Base-by-base conservation (phyloP, 2,113 vertebrate genomes). In the Ictidomys tridecemlineatus region DNA sequence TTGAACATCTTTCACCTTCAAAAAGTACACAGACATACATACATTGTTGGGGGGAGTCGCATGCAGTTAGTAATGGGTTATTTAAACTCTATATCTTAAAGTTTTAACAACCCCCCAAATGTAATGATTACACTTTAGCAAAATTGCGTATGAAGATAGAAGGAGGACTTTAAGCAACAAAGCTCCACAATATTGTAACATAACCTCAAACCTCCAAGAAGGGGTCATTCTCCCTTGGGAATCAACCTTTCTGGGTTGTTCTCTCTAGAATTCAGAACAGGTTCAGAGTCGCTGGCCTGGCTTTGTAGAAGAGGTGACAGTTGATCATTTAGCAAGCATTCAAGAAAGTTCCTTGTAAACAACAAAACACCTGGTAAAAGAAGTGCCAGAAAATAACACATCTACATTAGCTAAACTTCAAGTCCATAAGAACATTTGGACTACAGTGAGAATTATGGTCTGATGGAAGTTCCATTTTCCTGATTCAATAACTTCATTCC, bases 151-250 rank as follows among this genome's bases (percentile, higher is more conserved):
- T 82, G 85, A 96, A 83, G 42, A 96, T 26, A 65, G 51, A 98
- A 97, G n/a, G 61, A 98, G 95, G 89, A 82, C 76, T 95, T 85
- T 53, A 96, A 98, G 98, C 98, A 98, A 98, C 98, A 97, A 72
- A 97, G 97, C 98, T 98, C 98, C 98, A 97, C 88, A 96, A 96
- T 97, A 95, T 63, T 98, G 98, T 99, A 99, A 99, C 98, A 98
- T 93, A 93, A 87, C 80, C 42, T 91, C 94, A 24, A 82, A 96
- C 32, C 56, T 80, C 97, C 69, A 17, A 28, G 76, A 61, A 96
- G 83, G n/a, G 24, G 48, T 61, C 65, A 70, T 87, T 97, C 83
- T 65, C 87, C 86, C 53, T 89, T 77, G 93, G 58, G 96, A 93
- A 93, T 51, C 89, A 51, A 85, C 63, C 85, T 28, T 85, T 92